Conservation (phyloP, 2,888 invertebrate genomes). For the Digitonthophagus gazella region DNA sequence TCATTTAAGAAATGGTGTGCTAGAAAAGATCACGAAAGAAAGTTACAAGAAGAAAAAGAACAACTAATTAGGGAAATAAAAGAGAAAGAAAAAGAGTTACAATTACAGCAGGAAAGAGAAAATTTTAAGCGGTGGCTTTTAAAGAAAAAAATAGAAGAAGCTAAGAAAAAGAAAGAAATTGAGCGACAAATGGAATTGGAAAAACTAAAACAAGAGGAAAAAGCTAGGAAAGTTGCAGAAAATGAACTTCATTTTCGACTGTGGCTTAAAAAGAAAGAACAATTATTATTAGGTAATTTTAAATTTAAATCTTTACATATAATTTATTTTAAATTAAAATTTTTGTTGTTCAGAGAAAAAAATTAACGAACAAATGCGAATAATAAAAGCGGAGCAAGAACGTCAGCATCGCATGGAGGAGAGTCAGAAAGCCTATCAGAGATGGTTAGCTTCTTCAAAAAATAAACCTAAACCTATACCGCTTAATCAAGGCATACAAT, state of each 20-base stretch:
- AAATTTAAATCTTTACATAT: not conserved
- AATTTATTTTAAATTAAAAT: not conserved
- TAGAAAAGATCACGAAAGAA: slow-evolving; percentile 44
- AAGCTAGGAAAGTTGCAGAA: slow-evolving; percentile 43
- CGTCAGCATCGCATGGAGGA: slow-evolving; percentile 55
- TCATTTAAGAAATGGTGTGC: slow-evolving; percentile 58
- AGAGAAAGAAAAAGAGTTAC: slow-evolving; percentile 45
- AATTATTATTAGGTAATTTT: slow-evolving; percentile 56
- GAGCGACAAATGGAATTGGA: slow-evolving; percentile 44
- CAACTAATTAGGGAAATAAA: slow-evolving; percentile 42
- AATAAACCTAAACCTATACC: slow-evolving; percentile 63
- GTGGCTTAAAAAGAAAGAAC: slow-evolving; percentile 62
- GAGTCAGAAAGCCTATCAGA: slow-evolving; percentile 60
- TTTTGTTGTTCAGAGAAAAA: slow-evolving; percentile 41
- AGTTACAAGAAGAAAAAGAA: slow-evolving; percentile 39
- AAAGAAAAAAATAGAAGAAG: slow-evolving; percentile 43
- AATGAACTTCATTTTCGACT: slow-evolving; percentile 42
- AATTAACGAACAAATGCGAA: slow-evolving; percentile 45
- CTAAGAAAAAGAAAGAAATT: slow-evolving; percentile 48
- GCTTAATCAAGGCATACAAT: slow-evolving; percentile 61
- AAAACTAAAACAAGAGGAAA: slow-evolving; percentile 40
- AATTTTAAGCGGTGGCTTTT: slow-evolving; percentile 50
- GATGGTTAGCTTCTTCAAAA: slow-evolving; percentile 63
- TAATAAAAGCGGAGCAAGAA: slow-evolving; percentile 54
- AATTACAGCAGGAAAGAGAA: slow-evolving; percentile 47